A percentile compares a stretch with the other conserved stretches of the same genome.
Evolutionary conservation across 2,797 vertebrate species (phyloP).

Genomic region (Pantherophis vulpinus): DNA sequence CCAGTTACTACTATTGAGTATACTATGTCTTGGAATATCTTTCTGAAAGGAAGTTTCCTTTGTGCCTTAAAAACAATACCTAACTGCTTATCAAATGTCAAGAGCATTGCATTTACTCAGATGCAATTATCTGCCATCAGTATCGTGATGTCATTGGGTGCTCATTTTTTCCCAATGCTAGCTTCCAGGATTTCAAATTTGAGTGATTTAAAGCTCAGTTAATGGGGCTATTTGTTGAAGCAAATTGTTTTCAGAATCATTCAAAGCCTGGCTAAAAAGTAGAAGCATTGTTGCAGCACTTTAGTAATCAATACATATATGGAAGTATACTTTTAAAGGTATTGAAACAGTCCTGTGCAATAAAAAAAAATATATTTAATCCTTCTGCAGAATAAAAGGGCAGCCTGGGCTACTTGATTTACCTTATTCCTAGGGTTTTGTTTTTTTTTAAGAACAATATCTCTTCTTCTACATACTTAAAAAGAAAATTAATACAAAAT

Average conservation of each 20-base stretch:
- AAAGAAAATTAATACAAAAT: background rate
- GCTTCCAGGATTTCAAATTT: background rate
- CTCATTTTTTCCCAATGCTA: background rate
- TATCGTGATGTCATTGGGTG: slow-evolving; percentile 2
- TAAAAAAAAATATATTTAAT: slow-evolving; percentile 5
- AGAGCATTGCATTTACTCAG: background rate
- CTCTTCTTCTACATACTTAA: background rate
- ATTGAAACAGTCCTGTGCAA: background rate
- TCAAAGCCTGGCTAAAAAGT: background rate
- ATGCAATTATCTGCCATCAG: background rate
- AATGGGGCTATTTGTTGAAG: slow-evolving; percentile 24
- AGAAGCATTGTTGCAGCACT: slow-evolving; percentile 8
- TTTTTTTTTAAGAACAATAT: background rate
- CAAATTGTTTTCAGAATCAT: slow-evolving; percentile 11
- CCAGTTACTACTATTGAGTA: too few relatives aligned
- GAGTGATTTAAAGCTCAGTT: slow-evolving; percentile 11
- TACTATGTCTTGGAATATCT: background rate
- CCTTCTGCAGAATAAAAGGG: background rate
- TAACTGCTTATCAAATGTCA: background rate
- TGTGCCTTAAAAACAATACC: background rate
- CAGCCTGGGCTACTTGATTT: background rate
- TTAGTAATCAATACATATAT: slow-evolving; percentile 15
- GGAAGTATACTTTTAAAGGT: background rate
- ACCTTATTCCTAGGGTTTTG: background rate
- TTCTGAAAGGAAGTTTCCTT: background rate